A percentile compares a stretch with the other conserved stretches of the same genome.
Conservation (phyloP, 2,888 invertebrate genomes). For the Leptinotarsa tumamoca region DNA sequence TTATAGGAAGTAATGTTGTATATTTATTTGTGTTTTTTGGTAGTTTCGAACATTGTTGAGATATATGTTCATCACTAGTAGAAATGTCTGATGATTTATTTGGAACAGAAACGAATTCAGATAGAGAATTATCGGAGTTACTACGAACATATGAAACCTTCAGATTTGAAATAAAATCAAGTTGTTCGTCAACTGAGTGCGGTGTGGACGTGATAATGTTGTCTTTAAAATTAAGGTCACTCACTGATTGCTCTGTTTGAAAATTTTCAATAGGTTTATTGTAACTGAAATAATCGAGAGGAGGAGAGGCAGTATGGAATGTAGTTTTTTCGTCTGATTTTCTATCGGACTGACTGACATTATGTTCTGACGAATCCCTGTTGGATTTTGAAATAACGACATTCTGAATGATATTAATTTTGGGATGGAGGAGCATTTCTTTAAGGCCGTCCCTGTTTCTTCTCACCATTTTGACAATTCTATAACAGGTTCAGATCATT, state of each 20-base stretch:
- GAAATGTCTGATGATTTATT: slow-evolving; percentile 17
- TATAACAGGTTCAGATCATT: slow-evolving; percentile 1
- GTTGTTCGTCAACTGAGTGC: not conserved
- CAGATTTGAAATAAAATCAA: no score
- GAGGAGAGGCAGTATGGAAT: not conserved
- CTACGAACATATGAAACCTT: no score
- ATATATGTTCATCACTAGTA: slow-evolving; percentile 16
- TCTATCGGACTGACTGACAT: not conserved
- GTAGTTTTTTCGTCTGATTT: no score
- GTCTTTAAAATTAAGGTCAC: not conserved
- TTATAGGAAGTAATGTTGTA: not conserved
- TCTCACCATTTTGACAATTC: not conserved
- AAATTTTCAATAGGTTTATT: not conserved
- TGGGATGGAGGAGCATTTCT: not conserved
- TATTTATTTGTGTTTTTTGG: no score
- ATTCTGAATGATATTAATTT: not conserved
- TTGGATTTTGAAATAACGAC: not conserved
- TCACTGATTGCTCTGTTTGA: not conserved
- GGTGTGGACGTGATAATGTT: not conserved
- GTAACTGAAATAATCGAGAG: not conserved
- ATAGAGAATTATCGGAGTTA: no score
- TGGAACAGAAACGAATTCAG: slow-evolving; percentile 2
- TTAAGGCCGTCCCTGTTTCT: not conserved
- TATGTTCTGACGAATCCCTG: not conserved
- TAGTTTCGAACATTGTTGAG: not conserved